Conservation (phyloP, 2,888 invertebrate genomes). For the Onchidella celtica region DNA sequence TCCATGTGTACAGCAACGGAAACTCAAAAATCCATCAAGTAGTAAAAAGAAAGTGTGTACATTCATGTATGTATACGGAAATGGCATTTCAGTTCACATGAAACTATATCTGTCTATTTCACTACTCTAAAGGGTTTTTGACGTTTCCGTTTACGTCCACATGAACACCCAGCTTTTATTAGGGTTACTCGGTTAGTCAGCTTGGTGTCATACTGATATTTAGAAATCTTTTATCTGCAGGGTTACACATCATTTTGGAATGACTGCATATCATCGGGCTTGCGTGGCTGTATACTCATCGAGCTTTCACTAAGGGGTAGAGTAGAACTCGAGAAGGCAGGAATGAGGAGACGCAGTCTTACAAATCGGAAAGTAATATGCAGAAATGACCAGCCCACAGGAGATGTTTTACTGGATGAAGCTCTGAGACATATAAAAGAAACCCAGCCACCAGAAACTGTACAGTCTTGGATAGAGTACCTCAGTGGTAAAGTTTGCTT, state of each 20-base stretch:
- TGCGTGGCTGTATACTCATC: constrained; percentile 98
- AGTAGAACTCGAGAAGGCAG: constrained; percentile 96
- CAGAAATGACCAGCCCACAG: constrained; percentile 94
- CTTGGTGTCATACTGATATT: neutral
- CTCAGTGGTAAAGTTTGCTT: constrained; percentile 88
- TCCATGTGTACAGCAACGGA: too few species aligned
- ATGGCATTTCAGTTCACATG: too few species aligned
- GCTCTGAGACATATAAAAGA: constrained; percentile 98
- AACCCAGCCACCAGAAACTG: constrained; percentile 97
- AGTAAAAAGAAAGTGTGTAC: too few species aligned
- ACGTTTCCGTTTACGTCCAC: too few species aligned
- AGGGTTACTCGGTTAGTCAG: too few species aligned
- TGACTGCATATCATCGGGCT: constrained; percentile 99
- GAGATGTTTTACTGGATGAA: constrained; percentile 94
- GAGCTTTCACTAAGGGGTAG: constrained; percentile 97
- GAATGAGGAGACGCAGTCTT: constrained; percentile 93
- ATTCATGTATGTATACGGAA: too few species aligned
- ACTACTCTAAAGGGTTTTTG: too few species aligned
- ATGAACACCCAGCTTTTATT: too few species aligned
- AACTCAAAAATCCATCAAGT: too few species aligned
- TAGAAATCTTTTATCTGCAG: constrained; percentile 60
- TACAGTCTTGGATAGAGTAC: constrained; percentile 99
- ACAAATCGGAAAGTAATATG: constrained; percentile 89
- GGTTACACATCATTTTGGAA: constrained; percentile 95
- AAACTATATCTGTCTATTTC: too few species aligned